Conservation (phyloP, 1,140 invertebrate genomes). For the Solen grandis region DNA sequence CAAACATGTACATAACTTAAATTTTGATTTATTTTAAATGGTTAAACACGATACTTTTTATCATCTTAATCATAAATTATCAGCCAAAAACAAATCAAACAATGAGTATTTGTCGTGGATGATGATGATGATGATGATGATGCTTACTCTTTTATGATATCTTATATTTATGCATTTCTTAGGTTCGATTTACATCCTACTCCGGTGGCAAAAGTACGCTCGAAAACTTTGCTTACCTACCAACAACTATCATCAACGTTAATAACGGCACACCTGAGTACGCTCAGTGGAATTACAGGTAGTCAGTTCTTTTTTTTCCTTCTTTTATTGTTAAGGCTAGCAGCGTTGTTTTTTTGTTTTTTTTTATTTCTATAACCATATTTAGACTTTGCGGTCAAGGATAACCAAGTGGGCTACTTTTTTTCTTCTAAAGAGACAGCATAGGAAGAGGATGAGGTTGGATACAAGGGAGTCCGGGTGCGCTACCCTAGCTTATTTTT, state of each 20-base stretch:
- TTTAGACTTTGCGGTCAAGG: background rate
- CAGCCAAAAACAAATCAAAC: too few species aligned
- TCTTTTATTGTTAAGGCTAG: background rate
- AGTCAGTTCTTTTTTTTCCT: too few species aligned
- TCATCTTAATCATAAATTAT: too few species aligned
- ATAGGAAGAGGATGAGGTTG: too few species aligned
- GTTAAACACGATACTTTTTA: too few species aligned
- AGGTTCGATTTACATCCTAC: slow-evolving; percentile 62
- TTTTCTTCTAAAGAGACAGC: background rate
- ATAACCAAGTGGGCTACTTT: background rate
- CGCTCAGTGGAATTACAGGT: slow-evolving; percentile 74
- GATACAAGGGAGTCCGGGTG: too few species aligned
- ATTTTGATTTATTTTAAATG: too few species aligned
- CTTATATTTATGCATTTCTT: too few species aligned
- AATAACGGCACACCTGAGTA: slow-evolving; percentile 58
- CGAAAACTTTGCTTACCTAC: slow-evolving; percentile 68
- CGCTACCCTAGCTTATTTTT: too few species aligned
- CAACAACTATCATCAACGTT: slow-evolving; percentile 63
- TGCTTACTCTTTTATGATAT: too few species aligned
- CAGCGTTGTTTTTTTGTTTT: background rate
- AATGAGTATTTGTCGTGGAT: too few species aligned
- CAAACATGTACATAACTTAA: background rate
- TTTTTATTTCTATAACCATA: background rate
- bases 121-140: too few species aligned
- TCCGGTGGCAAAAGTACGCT: slow-evolving; percentile 60